Evolutionary conservation across 2,113 vertebrate genomes (phyloP).

Genomic region (Hylia prasina): DNA sequence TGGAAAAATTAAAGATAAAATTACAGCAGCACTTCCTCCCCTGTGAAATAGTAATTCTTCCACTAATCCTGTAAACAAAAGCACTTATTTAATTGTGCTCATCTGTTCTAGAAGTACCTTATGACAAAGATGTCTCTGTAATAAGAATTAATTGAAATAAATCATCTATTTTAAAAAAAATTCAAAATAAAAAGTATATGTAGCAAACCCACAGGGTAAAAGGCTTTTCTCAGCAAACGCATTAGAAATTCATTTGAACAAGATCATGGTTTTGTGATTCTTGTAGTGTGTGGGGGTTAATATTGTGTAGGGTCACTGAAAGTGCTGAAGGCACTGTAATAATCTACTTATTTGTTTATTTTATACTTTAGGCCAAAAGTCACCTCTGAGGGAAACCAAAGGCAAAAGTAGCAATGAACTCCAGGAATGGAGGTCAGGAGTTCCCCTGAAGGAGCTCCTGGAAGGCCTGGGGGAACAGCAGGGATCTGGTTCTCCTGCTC

Average conservation of each 20-base stretch:
- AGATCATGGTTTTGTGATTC: background rate
- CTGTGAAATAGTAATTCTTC: conserved; percentile 59
- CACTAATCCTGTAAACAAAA: conserved; percentile 68
- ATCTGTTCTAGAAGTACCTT: conserved; percentile 63
- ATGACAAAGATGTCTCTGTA: conserved; percentile 60
- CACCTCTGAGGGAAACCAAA: background rate
- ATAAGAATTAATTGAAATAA: conserved; percentile 74
- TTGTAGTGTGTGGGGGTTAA: background rate
- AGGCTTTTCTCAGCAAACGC: background rate
- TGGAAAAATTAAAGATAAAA: conserved; percentile 70
- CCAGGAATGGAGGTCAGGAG: background rate
- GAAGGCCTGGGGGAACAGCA: background rate
- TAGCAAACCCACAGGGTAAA: background rate
- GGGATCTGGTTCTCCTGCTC: background rate
- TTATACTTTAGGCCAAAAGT: background rate
- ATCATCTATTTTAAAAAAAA: conserved; percentile 59
- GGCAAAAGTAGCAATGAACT: background rate
- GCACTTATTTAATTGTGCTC: conserved; percentile 60
- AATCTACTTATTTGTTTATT: background rate
- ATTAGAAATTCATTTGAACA: background rate
- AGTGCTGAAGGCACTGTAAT: background rate
- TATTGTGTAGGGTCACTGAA: background rate
- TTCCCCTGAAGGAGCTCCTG: background rate
- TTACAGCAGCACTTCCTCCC: conserved; percentile 46
- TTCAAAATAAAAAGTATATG: background rate